Percentiles rank a stretch among this genome's conserved stretches.
Evolutionary conservation across 2,888 invertebrate genomes (phyloP).

Genomic region (Philaethria dido): DNA sequence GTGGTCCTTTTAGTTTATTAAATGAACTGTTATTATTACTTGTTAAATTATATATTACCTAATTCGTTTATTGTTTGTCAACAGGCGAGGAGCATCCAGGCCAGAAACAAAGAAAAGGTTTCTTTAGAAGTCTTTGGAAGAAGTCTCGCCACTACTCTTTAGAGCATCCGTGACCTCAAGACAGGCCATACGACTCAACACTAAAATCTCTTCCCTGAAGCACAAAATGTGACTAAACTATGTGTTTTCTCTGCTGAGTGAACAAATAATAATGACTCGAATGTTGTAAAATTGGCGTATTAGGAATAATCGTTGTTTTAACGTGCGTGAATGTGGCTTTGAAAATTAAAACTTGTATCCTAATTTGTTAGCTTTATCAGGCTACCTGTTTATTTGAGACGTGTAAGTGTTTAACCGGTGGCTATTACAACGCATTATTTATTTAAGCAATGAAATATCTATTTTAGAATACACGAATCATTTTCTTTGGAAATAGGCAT

Average conservation of each 20-base stretch:
- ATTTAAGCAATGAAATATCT: conserved; percentile 65
- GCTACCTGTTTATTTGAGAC: conserved; percentile 36
- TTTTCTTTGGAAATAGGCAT: conserved; percentile 60
- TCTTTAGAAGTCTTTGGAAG: conserved; percentile 95
- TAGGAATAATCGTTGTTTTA: conserved; percentile 40
- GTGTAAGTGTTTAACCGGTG: conserved; percentile 57
- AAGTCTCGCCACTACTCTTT: conserved; percentile 93
- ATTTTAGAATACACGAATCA: conserved; percentile 54
- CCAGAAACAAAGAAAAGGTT: conserved; percentile 92
- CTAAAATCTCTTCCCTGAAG: conserved; percentile 48
- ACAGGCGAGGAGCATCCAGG: conserved; percentile 87
- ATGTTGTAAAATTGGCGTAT: conserved; percentile 35
- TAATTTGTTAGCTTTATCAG: conserved; percentile 39
- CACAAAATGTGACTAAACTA: conserved; percentile 32
- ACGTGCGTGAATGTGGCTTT: conserved; percentile 51
- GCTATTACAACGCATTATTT: conserved; percentile 65
- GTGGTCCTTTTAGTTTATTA: too few species aligned
- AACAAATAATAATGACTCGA: conserved; percentile 32
- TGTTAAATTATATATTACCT: not conserved
- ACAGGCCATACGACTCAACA: conserved; percentile 43
- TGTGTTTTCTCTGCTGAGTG: conserved; percentile 24
- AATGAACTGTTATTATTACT: not conserved
- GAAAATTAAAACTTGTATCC: conserved; percentile 39
- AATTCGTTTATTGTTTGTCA: conserved; percentile 51
- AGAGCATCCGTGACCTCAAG: conserved; percentile 89